Conservation (phyloP, 2,888 invertebrate species). For the Argynnis bischoffii region DNA sequence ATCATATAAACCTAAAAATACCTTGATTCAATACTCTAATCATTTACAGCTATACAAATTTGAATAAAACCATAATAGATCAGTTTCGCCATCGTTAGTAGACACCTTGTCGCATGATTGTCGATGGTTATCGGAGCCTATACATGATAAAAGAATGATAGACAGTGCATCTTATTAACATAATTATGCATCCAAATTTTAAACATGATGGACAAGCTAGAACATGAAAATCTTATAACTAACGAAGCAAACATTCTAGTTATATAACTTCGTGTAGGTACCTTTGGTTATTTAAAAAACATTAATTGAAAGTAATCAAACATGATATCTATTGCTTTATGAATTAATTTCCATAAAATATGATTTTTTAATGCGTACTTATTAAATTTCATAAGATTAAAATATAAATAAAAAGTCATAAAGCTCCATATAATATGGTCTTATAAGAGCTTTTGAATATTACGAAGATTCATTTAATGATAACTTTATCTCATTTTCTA, state of each 20-base stretch:
- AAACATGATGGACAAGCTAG: slow-evolving; percentile 38
- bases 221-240: slow-evolving; percentile 30
- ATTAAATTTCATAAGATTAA: slow-evolving; percentile 14
- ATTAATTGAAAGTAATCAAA: slow-evolving; percentile 2
- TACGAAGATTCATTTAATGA: slow-evolving; percentile 17
- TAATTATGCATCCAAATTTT: slow-evolving; percentile 40
- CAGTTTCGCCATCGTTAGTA: slow-evolving; percentile 34
- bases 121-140: slow-evolving; percentile 38
- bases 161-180: slow-evolving; percentile 41
- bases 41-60: slow-evolving; percentile 30
- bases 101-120: slow-evolving; percentile 38
- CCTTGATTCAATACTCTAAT: background rate
- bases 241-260: slow-evolving; percentile 20
- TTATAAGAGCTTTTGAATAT: slow-evolving; percentile 8
- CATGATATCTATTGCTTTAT: slow-evolving; percentile 10
- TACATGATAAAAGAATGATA: slow-evolving; percentile 45
- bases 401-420: slow-evolving; percentile 8
- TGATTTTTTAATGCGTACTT: slow-evolving; percentile 13
- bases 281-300: slow-evolving; percentile 10
- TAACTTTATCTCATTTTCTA: slow-evolving; percentile 13
- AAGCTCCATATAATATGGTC: slow-evolving; percentile 9
- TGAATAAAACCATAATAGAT: slow-evolving; percentile 24
- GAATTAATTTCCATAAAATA: slow-evolving; percentile 12
- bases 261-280: slow-evolving; percentile 2
- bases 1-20: background rate